Evolutionary conservation across 2,797 vertebrate species (phyloP), one percentile per base, ranked within the genome.

Genomic region (Danio tinwini): DNA sequence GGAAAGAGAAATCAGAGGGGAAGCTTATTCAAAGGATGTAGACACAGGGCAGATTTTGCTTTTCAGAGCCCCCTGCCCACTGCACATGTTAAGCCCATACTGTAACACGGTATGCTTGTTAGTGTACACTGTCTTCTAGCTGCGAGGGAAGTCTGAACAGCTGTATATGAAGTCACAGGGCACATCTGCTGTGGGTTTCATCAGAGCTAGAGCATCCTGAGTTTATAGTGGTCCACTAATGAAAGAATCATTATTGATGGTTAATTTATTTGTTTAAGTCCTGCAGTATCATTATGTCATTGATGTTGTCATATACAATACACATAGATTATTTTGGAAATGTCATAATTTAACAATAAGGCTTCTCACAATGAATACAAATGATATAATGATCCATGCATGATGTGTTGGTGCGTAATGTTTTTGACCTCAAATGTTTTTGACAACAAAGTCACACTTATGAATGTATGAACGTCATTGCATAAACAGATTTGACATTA

Each of bases 121-220:
- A 78, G 61, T 64, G 61, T 75, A 69, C 52, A 78, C 7, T 44
- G 74, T 14, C 16, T 59, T 52, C 72, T 44, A 76, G 61, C 81
- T 83, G 84, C 61, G 81, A 70, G 59, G 49, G 69, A 81, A 8
- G 65, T 76, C 76, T 63, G 44, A 63, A 19, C 84, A 81, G 49
- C 81, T 84, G 82, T 64, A 65, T 37, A 9, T 39, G 55, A 47
- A 52, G 45, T 78, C 77, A 78, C 21, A 76, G 77, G 52, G 59
- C 70, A 59, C 49, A 79, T 81, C 78, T 83, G 72, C 68, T 69
- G 74, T 12, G 40, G 19, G 63, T 74, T 37, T 53, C 62, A 59
- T 55, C 13, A 73, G 19, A 73, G 39, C 29, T 8, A 6, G 73
- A 44, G 29, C 69, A 58, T 52, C 49, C 63, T 73, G 68, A 49